A percentile compares a stretch with the other conserved stretches of the same genome.
Evolutionary conservation across 2,888 invertebrate species (phyloP).

Genomic region (Cryptocheilus praepositus): DNA sequence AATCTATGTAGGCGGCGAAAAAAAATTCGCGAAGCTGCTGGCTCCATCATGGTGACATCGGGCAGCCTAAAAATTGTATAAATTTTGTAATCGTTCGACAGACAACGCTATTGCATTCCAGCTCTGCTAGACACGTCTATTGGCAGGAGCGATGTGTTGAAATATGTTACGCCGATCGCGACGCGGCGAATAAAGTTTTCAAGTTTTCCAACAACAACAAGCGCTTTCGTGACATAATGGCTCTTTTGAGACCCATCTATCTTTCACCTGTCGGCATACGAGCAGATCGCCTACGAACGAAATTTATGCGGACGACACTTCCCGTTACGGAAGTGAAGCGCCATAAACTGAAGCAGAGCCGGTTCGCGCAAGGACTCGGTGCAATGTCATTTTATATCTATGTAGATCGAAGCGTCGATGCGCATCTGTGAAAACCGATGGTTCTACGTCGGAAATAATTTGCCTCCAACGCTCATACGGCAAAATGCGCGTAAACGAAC

Average conservation of each 20-base stretch:
- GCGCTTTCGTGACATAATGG: conserved; percentile 46
- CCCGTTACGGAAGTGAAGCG: conserved; percentile 46
- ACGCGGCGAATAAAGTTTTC: conserved; percentile 41
- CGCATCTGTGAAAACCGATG: background rate
- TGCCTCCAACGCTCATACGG: too few species aligned
- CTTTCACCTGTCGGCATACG: conserved; percentile 43
- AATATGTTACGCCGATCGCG: too few species aligned
- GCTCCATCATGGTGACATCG: too few species aligned
- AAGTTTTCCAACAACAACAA: conserved; percentile 27
- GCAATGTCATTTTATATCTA: conserved; percentile 36
- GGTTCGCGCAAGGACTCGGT: conserved; percentile 32
- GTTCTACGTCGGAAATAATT: too few species aligned
- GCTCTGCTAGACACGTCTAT: too few species aligned
- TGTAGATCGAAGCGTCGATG: conserved; percentile 21
- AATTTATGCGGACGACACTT: conserved; percentile 58
- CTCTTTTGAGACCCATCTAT: conserved; percentile 43
- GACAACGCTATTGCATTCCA: too few species aligned
- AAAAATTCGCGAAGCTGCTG: too few species aligned
- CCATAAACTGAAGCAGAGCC: conserved; percentile 44
- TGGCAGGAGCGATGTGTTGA: too few species aligned
- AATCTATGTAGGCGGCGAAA: too few species aligned
- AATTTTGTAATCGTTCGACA: too few species aligned
- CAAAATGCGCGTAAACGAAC: too few species aligned
- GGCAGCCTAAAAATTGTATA: too few species aligned
- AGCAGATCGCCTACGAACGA: conserved; percentile 38